Percentiles rank a stretch among this genome's conserved stretches.
Conservation (phyloP, 2,888 invertebrate species). For the Cistogaster globosa region DNA sequence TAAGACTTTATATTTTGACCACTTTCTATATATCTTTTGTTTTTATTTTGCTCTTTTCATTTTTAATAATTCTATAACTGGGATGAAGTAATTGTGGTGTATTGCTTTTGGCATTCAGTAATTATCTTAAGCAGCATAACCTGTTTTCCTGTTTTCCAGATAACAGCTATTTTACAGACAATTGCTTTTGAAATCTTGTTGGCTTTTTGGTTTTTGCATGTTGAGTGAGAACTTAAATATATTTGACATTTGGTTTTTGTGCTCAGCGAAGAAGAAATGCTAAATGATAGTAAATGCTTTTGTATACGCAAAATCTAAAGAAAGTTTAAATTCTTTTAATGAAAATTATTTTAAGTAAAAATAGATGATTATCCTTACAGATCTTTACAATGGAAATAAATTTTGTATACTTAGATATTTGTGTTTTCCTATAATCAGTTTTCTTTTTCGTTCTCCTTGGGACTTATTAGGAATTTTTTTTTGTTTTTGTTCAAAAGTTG, state of each 20-base stretch:
- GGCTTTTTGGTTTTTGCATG: constrained; percentile 11
- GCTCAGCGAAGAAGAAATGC: no score
- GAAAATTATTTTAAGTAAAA: no score
- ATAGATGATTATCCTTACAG: no score
- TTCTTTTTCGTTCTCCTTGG: no score
- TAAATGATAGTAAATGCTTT: no score
- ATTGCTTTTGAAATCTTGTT: neutral
- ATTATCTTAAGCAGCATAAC: constrained; percentile 56
- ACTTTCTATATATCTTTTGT: neutral
- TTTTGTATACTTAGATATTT: no score
- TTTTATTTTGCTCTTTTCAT: neutral
- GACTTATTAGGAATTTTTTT: no score
- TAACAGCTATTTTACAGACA: constrained; percentile 29
- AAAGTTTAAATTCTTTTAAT: no score
- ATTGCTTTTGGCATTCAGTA: constrained; percentile 33
- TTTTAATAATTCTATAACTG: neutral
- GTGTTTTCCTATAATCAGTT: no score
- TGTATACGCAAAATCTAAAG: no score
- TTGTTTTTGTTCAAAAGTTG: no score
- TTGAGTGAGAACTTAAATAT: neutral
- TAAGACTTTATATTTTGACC: constrained; percentile 44
- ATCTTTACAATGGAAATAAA: no score
- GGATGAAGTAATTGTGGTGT: neutral
- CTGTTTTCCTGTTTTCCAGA: constrained; percentile 29
- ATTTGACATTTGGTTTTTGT: neutral